Base-by-base conservation (phyloP, 2,113 vertebrate genomes). In the Charadrius vociferus region DNA sequence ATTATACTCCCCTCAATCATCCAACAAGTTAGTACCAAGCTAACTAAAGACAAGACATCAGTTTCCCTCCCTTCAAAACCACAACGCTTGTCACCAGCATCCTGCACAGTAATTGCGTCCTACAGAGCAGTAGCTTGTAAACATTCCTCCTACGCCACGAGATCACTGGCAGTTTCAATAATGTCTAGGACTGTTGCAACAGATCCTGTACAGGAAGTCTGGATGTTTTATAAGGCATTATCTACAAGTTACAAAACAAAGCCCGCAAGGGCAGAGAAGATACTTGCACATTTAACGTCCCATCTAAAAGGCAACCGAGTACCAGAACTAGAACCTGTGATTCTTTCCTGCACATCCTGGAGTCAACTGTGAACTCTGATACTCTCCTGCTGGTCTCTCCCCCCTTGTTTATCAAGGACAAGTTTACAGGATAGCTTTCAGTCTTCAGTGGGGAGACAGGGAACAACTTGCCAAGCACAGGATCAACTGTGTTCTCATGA, bases 181-280 rank as follows among this genome's bases (percentile, higher is more conserved):
- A 52, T 0, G 0, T 36, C 61, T 30, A 72, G 39, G 22, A 77
- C 34, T 1, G 0, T 4, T 73, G 49, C 0, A 0, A 80, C 11
- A 39, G 34, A 80, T 43, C 22, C 62, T 56, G 85, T 22, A 74
- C 9, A 47, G n/a, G 6, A 90, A 77, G 52, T 58, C 22, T 20
- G 12, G 17, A 32, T 58, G 23, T 66, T 84, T 84, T 47, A 32
- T 9, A 75, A 90, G 21, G 27, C 32, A 86, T 62, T 68, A 65
- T 9, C 36, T 73, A 5, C 19, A 77, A 77, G 50, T 14, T 78
- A 34, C 29, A 81, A 86, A 92, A 90, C 26, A 85, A 93, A 86
- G 21, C 19, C 30, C 45, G 20, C 22, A 68, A 68, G 36, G 18
- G 29, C 39, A 80, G 52, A 81, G 22, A 65, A 55, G 36, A 67